Percentiles rank a stretch among this genome's conserved stretches.
Evolutionary conservation across 1,140 invertebrate genomes (phyloP).

Genomic region (Euborellia annulipes): DNA sequence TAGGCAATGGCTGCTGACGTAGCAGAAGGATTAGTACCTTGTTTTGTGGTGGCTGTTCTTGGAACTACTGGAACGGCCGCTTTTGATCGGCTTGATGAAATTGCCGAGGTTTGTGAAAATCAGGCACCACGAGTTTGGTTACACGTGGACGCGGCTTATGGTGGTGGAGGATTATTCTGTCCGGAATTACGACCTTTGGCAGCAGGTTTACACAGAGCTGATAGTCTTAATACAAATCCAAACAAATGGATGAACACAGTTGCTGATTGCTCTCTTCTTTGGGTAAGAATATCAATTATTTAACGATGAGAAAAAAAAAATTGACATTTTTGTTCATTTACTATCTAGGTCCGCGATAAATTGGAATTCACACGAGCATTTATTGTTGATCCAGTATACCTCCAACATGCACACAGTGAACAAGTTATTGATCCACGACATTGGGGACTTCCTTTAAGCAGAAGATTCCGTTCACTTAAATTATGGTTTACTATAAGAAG

Average conservation of each 20-base stretch:
- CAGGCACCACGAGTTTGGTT: conserved; percentile 46
- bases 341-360: conserved; percentile 43
- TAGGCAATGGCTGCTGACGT: conserved; percentile 58
- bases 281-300: conserved; percentile 40
- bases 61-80: conserved; percentile 71
- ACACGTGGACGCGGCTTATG: conserved; percentile 68
- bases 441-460: conserved; percentile 78
- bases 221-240: conserved; percentile 84
- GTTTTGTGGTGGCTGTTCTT: conserved; percentile 66
- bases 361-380: conserved; percentile 82
- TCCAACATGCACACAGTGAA: conserved; percentile 68
- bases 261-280: conserved; percentile 80
- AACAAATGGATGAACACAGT: conserved; percentile 86
- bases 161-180: conserved; percentile 68
- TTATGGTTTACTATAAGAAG: conserved; percentile 52
- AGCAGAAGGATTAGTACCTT: conserved; percentile 64
- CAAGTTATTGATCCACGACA: conserved; percentile 61
- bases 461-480: conserved; percentile 73
- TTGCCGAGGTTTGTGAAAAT: conserved; percentile 57
- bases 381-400: conserved; percentile 85
- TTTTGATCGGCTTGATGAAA: conserved; percentile 64
- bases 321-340: too few relatives aligned
- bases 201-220: conserved; percentile 64
- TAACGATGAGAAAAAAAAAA: too few relatives aligned
- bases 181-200: conserved; percentile 62